phyloP scores from a whole-genome alignment of 2,888 invertebrate genomes.

The Drosophila engyochracea region DNA sequence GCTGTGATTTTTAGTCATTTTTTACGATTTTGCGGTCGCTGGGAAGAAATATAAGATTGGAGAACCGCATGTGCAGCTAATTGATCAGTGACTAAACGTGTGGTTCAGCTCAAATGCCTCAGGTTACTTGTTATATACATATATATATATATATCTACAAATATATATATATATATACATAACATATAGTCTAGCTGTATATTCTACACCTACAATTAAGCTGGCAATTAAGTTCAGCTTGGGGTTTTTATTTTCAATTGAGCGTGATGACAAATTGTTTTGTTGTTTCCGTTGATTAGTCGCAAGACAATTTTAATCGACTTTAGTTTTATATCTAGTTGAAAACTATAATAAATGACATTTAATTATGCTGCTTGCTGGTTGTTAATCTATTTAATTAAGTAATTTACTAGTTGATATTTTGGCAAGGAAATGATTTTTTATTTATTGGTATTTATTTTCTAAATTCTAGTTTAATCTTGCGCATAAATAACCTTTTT shows the following conservation, averaged over 20 bases:
- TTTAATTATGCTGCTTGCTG: conserved; percentile 14
- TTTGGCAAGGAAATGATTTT: neutral
- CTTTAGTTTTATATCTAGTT: conserved; percentile 1
- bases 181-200: conserved; percentile 11
- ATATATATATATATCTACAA: neutral
- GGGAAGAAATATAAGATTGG: conserved; percentile 12
- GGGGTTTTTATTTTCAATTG: conserved; percentile 17
- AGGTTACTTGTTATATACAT: conserved; percentile 26
- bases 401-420: neutral
- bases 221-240: conserved; percentile 32
- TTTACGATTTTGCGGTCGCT: conserved; percentile 6
- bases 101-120: conserved; percentile 41
- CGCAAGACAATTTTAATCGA: conserved; percentile 36
- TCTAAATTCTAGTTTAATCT: neutral
- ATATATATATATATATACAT: neutral
- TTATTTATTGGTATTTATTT: neutral
- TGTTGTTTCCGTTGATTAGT: conserved; percentile 43
- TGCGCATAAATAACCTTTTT: neutral
- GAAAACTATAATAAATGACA: conserved; percentile 4
- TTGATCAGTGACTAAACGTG: conserved; percentile 58
- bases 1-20: conserved; percentile 16
- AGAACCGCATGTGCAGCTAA: conserved; percentile 43
- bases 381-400: conserved; percentile 4
- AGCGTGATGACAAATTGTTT: conserved; percentile 45
- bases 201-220: conserved; percentile 38